Conservation (phyloP, 2,113 vertebrate species). For the Corythoichthys haematopterus region DNA sequence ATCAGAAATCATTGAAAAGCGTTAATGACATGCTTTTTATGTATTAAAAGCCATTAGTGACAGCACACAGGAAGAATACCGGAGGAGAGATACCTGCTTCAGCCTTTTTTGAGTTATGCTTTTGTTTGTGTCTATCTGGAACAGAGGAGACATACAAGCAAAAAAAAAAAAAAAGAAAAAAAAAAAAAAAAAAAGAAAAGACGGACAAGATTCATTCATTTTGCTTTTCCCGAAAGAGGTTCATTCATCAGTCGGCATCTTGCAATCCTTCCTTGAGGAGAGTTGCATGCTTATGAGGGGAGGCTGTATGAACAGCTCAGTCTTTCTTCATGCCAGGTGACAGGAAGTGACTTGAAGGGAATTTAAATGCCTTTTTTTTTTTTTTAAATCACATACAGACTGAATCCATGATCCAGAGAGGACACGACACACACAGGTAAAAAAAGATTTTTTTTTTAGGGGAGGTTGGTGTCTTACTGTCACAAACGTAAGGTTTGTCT, state of each 20-base stretch:
- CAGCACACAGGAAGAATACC: slow-evolving; percentile 45
- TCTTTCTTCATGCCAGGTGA: slow-evolving; percentile 51
- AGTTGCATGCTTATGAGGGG: slow-evolving; percentile 59
- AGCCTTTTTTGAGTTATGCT: slow-evolving; percentile 85
- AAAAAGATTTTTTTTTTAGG: not conserved
- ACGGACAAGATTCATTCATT: slow-evolving; percentile 48
- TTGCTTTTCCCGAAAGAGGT: slow-evolving; percentile 10
- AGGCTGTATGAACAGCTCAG: slow-evolving; percentile 29
- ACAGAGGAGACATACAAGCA: slow-evolving; percentile 78
- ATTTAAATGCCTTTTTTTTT: not conserved
- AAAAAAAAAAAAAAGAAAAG: slow-evolving; percentile 56
- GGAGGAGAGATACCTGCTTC: slow-evolving; percentile 77
- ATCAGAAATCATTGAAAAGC: slow-evolving; percentile 23
- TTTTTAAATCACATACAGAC: not conserved
- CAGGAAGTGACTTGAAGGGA: slow-evolving; percentile 9
- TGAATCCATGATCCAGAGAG: not conserved
- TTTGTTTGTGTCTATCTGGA: slow-evolving; percentile 94
- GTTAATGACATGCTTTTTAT: slow-evolving; percentile 57
- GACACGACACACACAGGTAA: not conserved
- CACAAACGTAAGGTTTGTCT: slow-evolving; percentile 97
- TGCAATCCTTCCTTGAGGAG: slow-evolving; percentile 30
- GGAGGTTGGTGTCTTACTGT: slow-evolving; percentile 79
- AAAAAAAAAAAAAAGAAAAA: slow-evolving; percentile 57
- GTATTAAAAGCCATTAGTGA: slow-evolving; percentile 40
- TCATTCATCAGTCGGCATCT: slow-evolving; percentile 31